Evolutionary conservation across 1,140 invertebrate genomes (phyloP).

Genomic region (Drosophila micromelanica): DNA sequence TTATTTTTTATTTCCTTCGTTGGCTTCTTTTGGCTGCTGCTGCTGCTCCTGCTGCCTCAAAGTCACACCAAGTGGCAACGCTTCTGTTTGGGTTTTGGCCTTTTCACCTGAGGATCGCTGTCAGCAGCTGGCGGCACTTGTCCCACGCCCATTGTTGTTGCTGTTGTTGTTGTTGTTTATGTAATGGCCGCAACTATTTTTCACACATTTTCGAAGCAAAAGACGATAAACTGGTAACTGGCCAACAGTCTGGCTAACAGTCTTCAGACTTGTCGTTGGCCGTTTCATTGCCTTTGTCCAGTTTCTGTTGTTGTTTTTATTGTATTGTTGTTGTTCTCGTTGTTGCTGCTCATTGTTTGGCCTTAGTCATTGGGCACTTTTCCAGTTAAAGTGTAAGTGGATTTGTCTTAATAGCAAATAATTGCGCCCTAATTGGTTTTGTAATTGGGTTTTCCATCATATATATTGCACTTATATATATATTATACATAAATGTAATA

Average conservation of each 20-base stretch:
- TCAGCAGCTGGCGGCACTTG: slow-evolving; percentile 53
- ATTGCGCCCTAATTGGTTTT: slow-evolving; percentile 67
- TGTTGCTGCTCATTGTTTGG: slow-evolving; percentile 22
- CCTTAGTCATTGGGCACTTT: slow-evolving; percentile 43
- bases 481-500: neutral
- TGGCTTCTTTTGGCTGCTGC: neutral
- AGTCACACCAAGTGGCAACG: slow-evolving; percentile 2
- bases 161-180: slow-evolving; percentile 45
- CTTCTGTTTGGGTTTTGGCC: slow-evolving; percentile 19
- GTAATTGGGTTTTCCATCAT: slow-evolving; percentile 43
- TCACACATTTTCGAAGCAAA: slow-evolving; percentile 55
- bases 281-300: slow-evolving; percentile 43
- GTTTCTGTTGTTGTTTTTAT: slow-evolving; percentile 15
- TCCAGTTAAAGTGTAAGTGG: slow-evolving; percentile 29
- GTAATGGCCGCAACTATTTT: slow-evolving; percentile 58
- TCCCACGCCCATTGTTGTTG: slow-evolving; percentile 9
- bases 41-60: too few relatives aligned
- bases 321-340: slow-evolving; percentile 10
- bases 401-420: slow-evolving; percentile 63
- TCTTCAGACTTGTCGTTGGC: slow-evolving; percentile 22
- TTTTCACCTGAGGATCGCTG: slow-evolving; percentile 53
- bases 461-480: neutral
- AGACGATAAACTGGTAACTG: neutral
- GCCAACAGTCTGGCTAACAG: neutral
- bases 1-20: neutral